phyloP scores from a whole-genome alignment of 1,140 invertebrate species.

The Lordiphosa stackelbergi region DNA sequence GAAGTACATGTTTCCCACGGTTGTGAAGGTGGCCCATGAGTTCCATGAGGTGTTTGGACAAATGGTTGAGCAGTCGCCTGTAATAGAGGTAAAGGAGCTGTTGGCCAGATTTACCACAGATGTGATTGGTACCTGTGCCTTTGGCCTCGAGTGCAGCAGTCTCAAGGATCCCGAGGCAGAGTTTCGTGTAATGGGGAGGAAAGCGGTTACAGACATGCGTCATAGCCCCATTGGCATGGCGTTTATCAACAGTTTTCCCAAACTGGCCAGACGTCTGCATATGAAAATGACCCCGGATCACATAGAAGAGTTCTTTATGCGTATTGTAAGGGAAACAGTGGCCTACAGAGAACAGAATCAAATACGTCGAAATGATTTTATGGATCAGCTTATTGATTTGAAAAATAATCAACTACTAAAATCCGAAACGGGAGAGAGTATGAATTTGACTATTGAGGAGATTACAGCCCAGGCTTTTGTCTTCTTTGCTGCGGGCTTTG shows the following conservation, averaged over 20 bases:
- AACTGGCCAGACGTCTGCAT: constrained; percentile 35
- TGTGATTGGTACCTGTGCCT: constrained; percentile 81
- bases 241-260: constrained; percentile 47
- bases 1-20: constrained; percentile 78
- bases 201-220: constrained; percentile 35
- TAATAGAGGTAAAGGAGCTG: constrained; percentile 59
- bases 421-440: constrained; percentile 49
- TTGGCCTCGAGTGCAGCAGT: constrained; percentile 82
- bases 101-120: constrained; percentile 71
- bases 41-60: constrained; percentile 55
- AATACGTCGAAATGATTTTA: constrained; percentile 79
- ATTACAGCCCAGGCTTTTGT: constrained; percentile 78
- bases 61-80: constrained; percentile 14
- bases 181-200: constrained; percentile 77
- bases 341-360: constrained; percentile 78
- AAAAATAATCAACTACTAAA: constrained; percentile 76
- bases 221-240: constrained; percentile 13
- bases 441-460: constrained; percentile 57
- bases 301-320: constrained; percentile 78
- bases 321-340: constrained; percentile 78
- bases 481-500: constrained; percentile 81
- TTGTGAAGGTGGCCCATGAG: constrained; percentile 65
- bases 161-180: constrained; percentile 78
- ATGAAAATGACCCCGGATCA: constrained; percentile 76
- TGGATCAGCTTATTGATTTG: constrained; percentile 79